Evolutionary conservation across 2,797 vertebrate species (phyloP).

Genomic region (Gymnothorax reevesii): DNA sequence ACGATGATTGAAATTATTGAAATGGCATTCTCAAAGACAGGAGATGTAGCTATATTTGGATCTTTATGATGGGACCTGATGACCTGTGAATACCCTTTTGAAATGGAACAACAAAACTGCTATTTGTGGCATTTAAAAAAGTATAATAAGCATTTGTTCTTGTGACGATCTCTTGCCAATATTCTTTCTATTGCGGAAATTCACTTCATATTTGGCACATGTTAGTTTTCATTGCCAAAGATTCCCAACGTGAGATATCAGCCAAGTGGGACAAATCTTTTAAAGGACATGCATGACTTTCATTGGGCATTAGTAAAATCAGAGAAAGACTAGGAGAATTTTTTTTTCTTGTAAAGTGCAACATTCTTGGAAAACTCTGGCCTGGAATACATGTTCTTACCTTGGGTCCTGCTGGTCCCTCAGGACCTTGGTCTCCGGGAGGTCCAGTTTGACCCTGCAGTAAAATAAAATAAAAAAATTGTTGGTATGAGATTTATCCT

Average conservation of each 20-base stretch:
- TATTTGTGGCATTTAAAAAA: slow-evolving; percentile 35
- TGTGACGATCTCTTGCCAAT: slow-evolving; percentile 19
- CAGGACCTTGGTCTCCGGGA: slow-evolving; percentile 76
- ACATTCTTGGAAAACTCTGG: background rate
- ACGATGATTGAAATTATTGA: slow-evolving; percentile 2
- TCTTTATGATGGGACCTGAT: slow-evolving; percentile 2
- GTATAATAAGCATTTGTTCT: slow-evolving; percentile 39
- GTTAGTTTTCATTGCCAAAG: slow-evolving; percentile 30
- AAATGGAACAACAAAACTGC: background rate
- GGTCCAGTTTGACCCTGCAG: slow-evolving; percentile 76
- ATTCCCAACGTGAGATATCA: slow-evolving; percentile 34
- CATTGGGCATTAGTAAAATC: background rate
- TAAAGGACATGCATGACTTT: slow-evolving; percentile 40
- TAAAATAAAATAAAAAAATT: slow-evolving; percentile 30
- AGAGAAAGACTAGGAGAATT: slow-evolving; percentile 27
- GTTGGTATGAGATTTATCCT: background rate
- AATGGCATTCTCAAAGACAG: background rate
- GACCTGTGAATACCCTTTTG: background rate
- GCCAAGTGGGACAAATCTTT: slow-evolving; percentile 31
- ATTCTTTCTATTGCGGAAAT: slow-evolving; percentile 36
- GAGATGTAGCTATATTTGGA: background rate
- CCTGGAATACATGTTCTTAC: slow-evolving; percentile 62
- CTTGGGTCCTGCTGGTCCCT: slow-evolving; percentile 81
- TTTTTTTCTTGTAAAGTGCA: background rate
- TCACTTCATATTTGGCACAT: slow-evolving; percentile 43